These are phyloP conservation scores for Globia sparganii DNA, from an alignment of 2,888 invertebrate genomes.

Conservation along the genomic window DNA sequence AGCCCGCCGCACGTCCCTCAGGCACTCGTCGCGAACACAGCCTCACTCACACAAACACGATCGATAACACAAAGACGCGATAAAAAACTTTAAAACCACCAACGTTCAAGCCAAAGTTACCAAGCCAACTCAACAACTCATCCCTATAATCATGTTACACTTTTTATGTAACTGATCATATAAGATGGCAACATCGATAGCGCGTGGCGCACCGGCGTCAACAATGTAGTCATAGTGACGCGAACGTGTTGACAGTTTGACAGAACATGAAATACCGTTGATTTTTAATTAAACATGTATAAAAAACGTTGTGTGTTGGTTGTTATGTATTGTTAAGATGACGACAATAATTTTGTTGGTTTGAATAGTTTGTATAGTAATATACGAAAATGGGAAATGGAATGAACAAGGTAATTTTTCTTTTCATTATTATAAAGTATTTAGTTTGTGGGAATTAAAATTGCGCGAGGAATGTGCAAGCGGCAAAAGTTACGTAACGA, in stretches of 20 bases:
- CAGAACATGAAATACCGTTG: conserved; percentile 75
- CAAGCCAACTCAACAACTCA: conserved; percentile 38
- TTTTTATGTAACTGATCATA: conserved; percentile 71
- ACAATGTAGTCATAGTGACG: conserved; percentile 90
- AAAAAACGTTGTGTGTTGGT: conserved; percentile 72
- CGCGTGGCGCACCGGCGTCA: conserved; percentile 84
- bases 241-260: conserved; percentile 84
- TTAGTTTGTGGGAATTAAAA: conserved; percentile 27
- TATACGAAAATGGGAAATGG: conserved; percentile 94
- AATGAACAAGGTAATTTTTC: conserved; percentile 95
- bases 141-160: conserved; percentile 65
- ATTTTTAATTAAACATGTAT: conserved; percentile 75
- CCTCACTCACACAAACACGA: conserved; percentile 72
- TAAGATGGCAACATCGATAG: conserved; percentile 76
- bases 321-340: conserved; percentile 72
- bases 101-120: conserved; percentile 4
- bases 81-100: conserved; percentile 61
- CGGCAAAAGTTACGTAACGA: conserved; percentile 77
- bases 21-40: conserved; percentile 53
- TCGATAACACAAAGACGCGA: conserved; percentile 74
- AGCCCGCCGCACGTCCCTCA: conserved; percentile 72
- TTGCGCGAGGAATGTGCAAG: conserved; percentile 63
- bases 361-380: conserved; percentile 70
- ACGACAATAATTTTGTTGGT: conserved; percentile 79
- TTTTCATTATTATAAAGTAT: conserved; percentile 12